These are phyloP conservation scores for Chaetorhynchus papuensis DNA, from an alignment of 2,113 vertebrate species.

Conservation along the genomic window DNA sequence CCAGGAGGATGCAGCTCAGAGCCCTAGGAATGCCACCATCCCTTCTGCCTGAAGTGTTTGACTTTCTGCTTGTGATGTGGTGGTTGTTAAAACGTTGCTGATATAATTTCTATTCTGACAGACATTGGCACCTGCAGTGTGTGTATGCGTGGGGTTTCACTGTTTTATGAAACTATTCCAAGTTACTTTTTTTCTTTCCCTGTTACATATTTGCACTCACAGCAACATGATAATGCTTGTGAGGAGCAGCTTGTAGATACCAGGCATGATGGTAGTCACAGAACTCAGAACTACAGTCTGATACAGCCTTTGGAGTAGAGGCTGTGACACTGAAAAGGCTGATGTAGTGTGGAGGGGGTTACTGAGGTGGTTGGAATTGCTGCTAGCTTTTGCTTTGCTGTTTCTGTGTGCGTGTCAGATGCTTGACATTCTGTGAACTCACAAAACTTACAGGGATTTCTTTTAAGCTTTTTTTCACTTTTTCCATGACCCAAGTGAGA, in stretches of 20 bases:
- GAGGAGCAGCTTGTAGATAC: background rate
- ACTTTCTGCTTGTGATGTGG: fast-evolving
- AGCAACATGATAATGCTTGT: background rate
- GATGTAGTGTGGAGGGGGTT: background rate
- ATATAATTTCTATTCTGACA: background rate
- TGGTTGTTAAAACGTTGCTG: fast-evolving
- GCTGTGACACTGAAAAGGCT: background rate
- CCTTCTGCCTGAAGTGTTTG: fast-evolving
- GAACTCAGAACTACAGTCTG: background rate
- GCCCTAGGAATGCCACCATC: background rate
- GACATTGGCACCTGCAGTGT: fast-evolving
- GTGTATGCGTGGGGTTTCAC: fast-evolving
- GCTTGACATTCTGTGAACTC: background rate
- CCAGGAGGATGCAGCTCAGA: background rate
- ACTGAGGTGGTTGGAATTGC: background rate
- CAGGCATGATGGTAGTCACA: fast-evolving
- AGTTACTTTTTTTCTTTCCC: background rate
- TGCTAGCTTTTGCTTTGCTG: background rate
- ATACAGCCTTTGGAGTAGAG: background rate
- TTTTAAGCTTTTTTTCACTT: background rate
- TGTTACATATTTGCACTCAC: background rate
- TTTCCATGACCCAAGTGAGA: background rate
- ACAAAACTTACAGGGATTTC: background rate
- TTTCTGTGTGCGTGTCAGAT: background rate
- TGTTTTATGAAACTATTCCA: background rate